Base-by-base conservation (phyloP, 1,140 invertebrate species). In the Tetramorium parvispinum region DNA sequence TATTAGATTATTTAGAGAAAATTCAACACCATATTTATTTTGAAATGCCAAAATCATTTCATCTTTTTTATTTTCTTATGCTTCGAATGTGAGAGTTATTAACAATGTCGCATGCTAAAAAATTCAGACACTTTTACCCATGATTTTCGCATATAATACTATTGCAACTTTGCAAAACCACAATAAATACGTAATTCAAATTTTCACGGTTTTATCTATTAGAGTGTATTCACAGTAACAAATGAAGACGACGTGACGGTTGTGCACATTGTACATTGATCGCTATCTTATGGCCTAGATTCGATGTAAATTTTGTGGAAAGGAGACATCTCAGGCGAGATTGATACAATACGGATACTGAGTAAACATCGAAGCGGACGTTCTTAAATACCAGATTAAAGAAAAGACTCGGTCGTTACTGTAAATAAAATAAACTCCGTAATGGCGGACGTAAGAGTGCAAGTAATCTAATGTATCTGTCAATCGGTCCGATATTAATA, bases 231-330 rank as follows among this genome's bases (percentile, higher is more conserved):
- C 46, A 16, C 32, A 16, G 46, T 68, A 13, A 79, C 46, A 79
- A 21, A 63, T 55, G 61, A 61, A 61, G 40, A 43, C 13, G 27
- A 55, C 18, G 53, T 11, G 24, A 63, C 16, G 32, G n/a, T 63
- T 63, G 40, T 32, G 46, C 46, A 46, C n/a, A 40, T 53, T 61
- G 3, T 53, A 66, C 66, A 51, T 79, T 66, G 59, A 79, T 79
- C 5, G 76, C 76, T 37, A 79, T 66, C 61, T 66, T 79, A 65
- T 78, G 59, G 75, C 24, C 57, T 63, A n/a, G n/a, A 78, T 65
- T 78, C 59, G 76, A 79, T 66, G 46, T 53, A 79, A 79, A 79
- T 79, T 66, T 55, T 7, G 27, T 66, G 40, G 46, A 11, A 79
- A 51, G 27, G 59, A 78, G 46, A 79, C 32, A 46, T 65, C 27